Evolutionary conservation across 64 coral and sea anemone species (phyloP), one percentile per base, ranked within the genome.

Genomic region (Pocillopora verrucosa): DNA sequence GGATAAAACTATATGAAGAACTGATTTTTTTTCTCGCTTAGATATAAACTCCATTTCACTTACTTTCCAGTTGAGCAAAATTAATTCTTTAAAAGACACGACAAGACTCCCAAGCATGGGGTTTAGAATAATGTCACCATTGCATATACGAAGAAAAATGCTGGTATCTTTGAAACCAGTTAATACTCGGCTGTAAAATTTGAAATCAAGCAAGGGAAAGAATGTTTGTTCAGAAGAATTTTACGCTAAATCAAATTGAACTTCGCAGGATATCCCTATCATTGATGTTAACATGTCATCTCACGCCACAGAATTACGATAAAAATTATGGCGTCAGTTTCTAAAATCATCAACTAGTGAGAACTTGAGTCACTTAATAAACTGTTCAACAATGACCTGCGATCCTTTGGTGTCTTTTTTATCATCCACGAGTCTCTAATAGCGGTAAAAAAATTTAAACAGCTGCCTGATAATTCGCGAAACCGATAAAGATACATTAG

Each of bases 381-480:
- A 69, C 65, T 69, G 65, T 9, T 69, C 1, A 10, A 24, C 4
- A 69, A 69, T 25, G 3, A 67, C 16, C 64, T 20, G 6, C 17
- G 65, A 22, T 25, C 65, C 22, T 69, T 69, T n/a, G 2, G 9
- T 69, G 22, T 20, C 20, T 19, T 69, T 20, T 24, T 22, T 69
- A n/a, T 10, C 20, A n/a, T 69, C 9, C 10, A 24, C 10, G 20
- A 24, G 19, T n/a, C 24, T n/a, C 22, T 22, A 20, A 22, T 24
- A 22, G 20, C 0, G 65, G 41, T 7, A 4, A 51, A 22, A 69
- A 22, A 69, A 69, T 69, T 19, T 69, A 69, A n/a, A n/a, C 65
- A 69, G 65, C 65, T 69, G 65, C 22, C 65, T 60, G 20, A 80
- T 19, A 69, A 69, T n/a, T 82, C 79, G 63, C 58, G 79, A 62